Conservation (phyloP, 2,113 vertebrate genomes). For the Vidua chalybeata region DNA sequence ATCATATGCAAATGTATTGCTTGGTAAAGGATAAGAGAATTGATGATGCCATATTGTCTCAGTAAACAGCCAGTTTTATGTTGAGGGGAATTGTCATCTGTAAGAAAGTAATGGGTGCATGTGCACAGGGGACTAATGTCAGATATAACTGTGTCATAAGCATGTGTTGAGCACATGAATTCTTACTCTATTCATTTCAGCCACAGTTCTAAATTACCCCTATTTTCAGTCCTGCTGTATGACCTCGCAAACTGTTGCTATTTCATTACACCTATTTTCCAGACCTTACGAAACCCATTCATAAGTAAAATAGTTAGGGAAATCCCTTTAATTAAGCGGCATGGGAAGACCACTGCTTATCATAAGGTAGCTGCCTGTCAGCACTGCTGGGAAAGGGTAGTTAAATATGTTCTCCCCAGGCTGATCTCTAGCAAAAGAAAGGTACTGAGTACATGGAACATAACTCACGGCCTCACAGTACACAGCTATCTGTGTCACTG, state of each 20-base stretch:
- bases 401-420: neutral
- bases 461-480: neutral
- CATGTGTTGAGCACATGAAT: neutral
- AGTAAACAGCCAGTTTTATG: neutral
- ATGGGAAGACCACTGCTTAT: neutral
- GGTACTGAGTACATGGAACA: rapidly evolving
- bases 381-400: neutral
- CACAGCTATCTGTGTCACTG: neutral
- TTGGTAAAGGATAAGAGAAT: neutral
- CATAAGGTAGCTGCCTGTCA: neutral
- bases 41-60: neutral
- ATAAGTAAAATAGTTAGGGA: neutral
- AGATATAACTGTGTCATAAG: neutral
- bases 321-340: neutral
- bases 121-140: neutral
- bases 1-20: neutral
- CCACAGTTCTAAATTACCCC: neutral
- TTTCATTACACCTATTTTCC: neutral
- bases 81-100: neutral
- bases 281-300: neutral
- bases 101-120: neutral
- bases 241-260: neutral
- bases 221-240: neutral
- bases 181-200: neutral
- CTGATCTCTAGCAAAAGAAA: neutral